Conservation (phyloP, 2,113 vertebrate genomes). For the Hippocampus zosterae region DNA sequence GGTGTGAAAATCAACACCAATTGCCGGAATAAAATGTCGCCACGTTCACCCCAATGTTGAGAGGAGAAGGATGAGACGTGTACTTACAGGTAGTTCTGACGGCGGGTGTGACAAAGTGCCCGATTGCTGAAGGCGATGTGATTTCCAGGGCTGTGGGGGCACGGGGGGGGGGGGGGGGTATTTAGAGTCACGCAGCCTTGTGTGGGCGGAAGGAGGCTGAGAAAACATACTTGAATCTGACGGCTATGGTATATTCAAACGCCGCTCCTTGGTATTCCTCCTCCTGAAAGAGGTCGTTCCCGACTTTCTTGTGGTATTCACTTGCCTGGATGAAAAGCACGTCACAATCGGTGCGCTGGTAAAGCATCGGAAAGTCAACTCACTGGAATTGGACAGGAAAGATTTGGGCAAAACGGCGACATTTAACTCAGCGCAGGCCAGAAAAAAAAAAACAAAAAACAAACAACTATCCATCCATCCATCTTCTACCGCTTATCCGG, state of each 20-base stretch:
- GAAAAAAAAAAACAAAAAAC: too few relatives aligned
- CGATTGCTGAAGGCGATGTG: slow-evolving; percentile 88
- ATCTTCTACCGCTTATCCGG: too few relatives aligned
- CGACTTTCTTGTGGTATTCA: slow-evolving; percentile 80
- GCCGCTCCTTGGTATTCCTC: slow-evolving; percentile 75
- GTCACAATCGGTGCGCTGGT: not conserved
- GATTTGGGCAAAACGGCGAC: not conserved
- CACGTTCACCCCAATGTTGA: not conserved
- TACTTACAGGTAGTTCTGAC: slow-evolving; percentile 70
- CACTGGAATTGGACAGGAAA: not conserved
- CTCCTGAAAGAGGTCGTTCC: slow-evolving; percentile 81
- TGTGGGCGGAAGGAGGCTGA: not conserved
- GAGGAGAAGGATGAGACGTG: not conserved
- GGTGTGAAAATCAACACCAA: too few relatives aligned
- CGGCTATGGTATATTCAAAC: slow-evolving; percentile 81
- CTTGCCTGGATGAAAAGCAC: slow-evolving; percentile 69
- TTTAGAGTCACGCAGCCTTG: not conserved
- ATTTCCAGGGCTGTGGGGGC: slow-evolving; percentile 76
- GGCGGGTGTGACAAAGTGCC: slow-evolving; percentile 83
- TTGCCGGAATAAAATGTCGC: not conserved
- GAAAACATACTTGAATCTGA: slow-evolving; percentile 78
- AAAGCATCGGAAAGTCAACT: not conserved
- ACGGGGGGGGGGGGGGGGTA: not conserved
- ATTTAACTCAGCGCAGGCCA: too few relatives aligned
- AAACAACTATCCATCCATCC: too few relatives aligned